Base-by-base conservation (phyloP, 1,140 invertebrate species). In the Pachyrhynchus sulphureomaculatus region DNA sequence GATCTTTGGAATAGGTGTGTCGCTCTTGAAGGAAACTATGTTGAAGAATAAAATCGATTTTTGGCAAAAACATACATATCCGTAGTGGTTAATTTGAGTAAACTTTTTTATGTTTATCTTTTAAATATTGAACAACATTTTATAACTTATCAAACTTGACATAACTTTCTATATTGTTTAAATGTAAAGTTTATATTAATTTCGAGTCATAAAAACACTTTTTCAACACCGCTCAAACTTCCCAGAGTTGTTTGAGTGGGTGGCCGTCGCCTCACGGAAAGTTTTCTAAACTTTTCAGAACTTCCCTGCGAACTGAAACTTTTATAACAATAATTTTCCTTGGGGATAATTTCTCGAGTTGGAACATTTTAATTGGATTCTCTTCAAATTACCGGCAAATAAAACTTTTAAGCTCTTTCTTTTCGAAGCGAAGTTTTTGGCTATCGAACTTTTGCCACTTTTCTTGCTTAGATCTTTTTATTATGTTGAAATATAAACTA, bases 331-430 rank as follows among this genome's bases (percentile, higher is more conserved):
- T 63, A 63, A 63, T 63, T 63, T 57, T 63, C 61, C 52, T 49
- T 49, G 53, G 52, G 61, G 61, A 63, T 63, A 63, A 63, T 63
- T 63, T 57, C 45, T 53, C 34, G 44, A 57, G 61, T 63, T 42
- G 53, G 53, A 63, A 63, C 61, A 63, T 63, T 63, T 63, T 63
- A 63, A 63, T 63, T 63, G 61, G 61, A 63, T 63, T 63, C 53
- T 39, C 61, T 56, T 55, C 53, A 44, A 51, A 63, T 55, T 63
- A 55, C 52, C 44, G 53, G 36, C 52, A 56, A 48, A 56, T 63
- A 56, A 63, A 63, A 63, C 56, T 58, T 58, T 58, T 57, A 33
- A 62, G 32, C 42, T 61, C 55, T 55, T 62, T 54, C 42, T 33
- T 45, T 45, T 47, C 39, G 33, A 37, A 52, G 34, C 34, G 18